These are phyloP conservation scores for Sycophaga agraensis DNA, from an alignment of 1,140 invertebrate species.

Conservation along the genomic window DNA sequence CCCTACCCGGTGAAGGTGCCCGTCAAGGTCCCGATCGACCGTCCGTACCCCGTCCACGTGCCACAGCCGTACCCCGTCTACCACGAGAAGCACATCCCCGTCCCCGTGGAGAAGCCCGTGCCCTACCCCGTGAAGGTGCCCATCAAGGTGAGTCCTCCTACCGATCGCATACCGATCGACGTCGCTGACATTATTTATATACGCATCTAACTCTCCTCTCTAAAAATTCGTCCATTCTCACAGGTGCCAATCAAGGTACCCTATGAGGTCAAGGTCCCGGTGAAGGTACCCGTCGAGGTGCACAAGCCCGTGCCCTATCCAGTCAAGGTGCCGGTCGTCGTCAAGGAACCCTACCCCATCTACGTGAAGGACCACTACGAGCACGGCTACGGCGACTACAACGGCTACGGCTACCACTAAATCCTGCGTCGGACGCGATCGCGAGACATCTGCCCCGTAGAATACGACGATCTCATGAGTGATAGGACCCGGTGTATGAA, in stretches of 20 bases:
- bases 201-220: no score
- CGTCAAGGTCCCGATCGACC: conserved; percentile 58
- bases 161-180: no score
- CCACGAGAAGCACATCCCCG: conserved; percentile 62
- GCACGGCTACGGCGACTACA: conserved; percentile 13
- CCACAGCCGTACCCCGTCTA: conserved; percentile 62
- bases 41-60: conserved; percentile 60
- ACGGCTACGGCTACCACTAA: conserved; percentile 32
- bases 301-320: conserved; percentile 51
- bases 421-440: no score
- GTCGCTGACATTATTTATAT: no score
- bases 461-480: conserved; percentile 19
- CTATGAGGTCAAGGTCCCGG: conserved; percentile 50
- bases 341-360: conserved; percentile 62
- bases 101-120: conserved; percentile 57
- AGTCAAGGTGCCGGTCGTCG: conserved; percentile 48
- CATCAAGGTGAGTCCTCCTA: conserved; percentile 45
- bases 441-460: no score
- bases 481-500: conserved; percentile 12
- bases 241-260: conserved; percentile 54
- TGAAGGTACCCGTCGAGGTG: conserved; percentile 61
- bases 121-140: conserved; percentile 61
- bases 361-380: conserved; percentile 44
- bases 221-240: no score
- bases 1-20: conserved; percentile 54